Evolutionary conservation across 1,140 invertebrate species (phyloP).

Genomic region (Bactericera cockerelli): DNA sequence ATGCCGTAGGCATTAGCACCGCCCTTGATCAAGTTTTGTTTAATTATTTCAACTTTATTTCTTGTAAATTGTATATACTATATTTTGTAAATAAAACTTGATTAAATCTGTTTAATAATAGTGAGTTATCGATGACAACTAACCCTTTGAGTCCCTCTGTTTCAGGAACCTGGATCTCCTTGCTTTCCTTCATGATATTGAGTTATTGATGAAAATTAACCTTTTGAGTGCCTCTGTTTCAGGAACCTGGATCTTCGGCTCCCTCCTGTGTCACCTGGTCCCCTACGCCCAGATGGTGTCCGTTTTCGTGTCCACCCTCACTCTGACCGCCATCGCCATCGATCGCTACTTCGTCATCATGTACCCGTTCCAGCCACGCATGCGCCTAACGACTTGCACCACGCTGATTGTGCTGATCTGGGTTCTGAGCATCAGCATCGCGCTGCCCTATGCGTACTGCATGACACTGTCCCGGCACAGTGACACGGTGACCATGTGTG

Average conservation of each 20-base stretch:
- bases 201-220: no score
- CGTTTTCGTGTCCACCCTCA: conserved; percentile 92
- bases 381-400: conserved; percentile 70
- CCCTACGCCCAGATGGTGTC: conserved; percentile 80
- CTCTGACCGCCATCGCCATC: conserved; percentile 88
- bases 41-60: no score
- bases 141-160: no score
- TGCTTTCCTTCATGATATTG: no score
- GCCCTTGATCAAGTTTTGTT: no score
- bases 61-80: no score
- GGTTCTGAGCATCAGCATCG: conserved; percentile 70
- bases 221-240: no score
- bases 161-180: no score
- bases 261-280: conserved; percentile 76
- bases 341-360: conserved; percentile 95
- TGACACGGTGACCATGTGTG: conserved; percentile 47
- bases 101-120: no score
- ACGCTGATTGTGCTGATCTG: conserved; percentile 77
- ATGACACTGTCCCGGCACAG: conserved; percentile 36
- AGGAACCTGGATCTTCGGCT: conserved; percentile 74
- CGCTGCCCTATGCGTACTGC: conserved; percentile 84
- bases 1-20: no score
- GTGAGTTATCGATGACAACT: no score
- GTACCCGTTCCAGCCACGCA: conserved; percentile 81
- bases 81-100: no score